Evolutionary conservation across 1,140 invertebrate genomes (phyloP), one percentile per base, ranked within the genome.

Genomic region (Globodera rostochiensis): DNA sequence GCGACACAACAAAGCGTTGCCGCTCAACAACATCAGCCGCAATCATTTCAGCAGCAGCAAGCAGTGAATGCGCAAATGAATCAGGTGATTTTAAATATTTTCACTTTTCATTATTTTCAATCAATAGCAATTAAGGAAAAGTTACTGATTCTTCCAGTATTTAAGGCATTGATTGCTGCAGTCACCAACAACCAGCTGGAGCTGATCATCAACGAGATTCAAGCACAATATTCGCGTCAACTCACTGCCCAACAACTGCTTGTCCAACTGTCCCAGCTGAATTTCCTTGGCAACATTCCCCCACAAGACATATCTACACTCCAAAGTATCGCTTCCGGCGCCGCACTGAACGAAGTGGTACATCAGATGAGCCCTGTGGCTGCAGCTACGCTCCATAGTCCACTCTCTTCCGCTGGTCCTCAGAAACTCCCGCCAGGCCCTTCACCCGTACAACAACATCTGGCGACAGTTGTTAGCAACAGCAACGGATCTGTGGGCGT

Each of bases 161-260:
- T 70, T 70, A 11, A 71, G 69, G 69, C 69, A 21, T 11, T 71
- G 25, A 19, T 47, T 47, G 60, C 46, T 25, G 36, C 77, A 45
- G 49, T 64, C 36, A 46, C 70, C 11, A 78, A 69, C 70, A 78
- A 70, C 21, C 77, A 78, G 70, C 25, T 78, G 21, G 77, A 78
- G 25, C 70, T 78, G 70, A 50, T 78, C 21, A 78, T 78, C 69
- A 80, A 80, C 13, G 79, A 80, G 75, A 80, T 73, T 13, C 79
- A 70, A 60, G 36, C 60, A 19, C 79, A 74, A 46, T 80, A 79
- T 74, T 73, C 71, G 7, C 79, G 64, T 19, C 79, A 80, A 79
- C 50, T 73, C 21, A 80, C 49, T 47, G 79, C 79, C 5, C 75
- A 73, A 74, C 71, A 80, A 19, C 13, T 73, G 0, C 47, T 73